These are phyloP conservation scores for Hemithea aestivaria DNA, from an alignment of 2,888 invertebrate genomes.

Conservation along the genomic window DNA sequence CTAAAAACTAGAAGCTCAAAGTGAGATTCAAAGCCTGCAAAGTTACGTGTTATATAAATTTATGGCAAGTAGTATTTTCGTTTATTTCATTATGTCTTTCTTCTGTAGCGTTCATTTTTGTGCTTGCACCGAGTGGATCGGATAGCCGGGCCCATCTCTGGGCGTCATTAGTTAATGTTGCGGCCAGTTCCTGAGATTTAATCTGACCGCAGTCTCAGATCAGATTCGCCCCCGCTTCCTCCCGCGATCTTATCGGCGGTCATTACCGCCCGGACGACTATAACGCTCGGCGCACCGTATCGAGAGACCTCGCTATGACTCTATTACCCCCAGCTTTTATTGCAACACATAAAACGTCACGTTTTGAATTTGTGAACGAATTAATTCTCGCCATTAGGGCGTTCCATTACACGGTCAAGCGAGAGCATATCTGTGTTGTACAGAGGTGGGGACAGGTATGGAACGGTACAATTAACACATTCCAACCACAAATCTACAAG, in stretches of 20 bases:
- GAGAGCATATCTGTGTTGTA: slow-evolving; percentile 43
- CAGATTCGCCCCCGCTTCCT: slow-evolving; percentile 48
- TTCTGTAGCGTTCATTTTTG: too few relatives aligned
- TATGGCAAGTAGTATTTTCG: too few relatives aligned
- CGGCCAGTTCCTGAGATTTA: slow-evolving; percentile 61
- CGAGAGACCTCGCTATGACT: slow-evolving; percentile 44
- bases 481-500: slow-evolving; percentile 44
- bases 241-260: slow-evolving; percentile 45
- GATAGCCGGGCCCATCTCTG: slow-evolving; percentile 54
- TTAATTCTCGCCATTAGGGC: slow-evolving; percentile 28
- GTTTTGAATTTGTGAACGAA: slow-evolving; percentile 27
- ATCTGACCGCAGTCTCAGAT: slow-evolving; percentile 53
- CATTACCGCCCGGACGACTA: slow-evolving; percentile 55
- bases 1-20: too few relatives aligned
- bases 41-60: too few relatives aligned
- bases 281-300: slow-evolving; percentile 41
- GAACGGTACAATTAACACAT: slow-evolving; percentile 55
- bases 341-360: slow-evolving; percentile 28
- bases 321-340: slow-evolving; percentile 47
- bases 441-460: slow-evolving; percentile 32
- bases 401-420: slow-evolving; percentile 38
- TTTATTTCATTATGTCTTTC: too few relatives aligned
- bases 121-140: slow-evolving; percentile 37
- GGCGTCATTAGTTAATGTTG: slow-evolving; percentile 69
- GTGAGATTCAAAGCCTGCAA: too few relatives aligned